Conservation (phyloP, 2,113 vertebrate genomes). For the Indri indri region DNA sequence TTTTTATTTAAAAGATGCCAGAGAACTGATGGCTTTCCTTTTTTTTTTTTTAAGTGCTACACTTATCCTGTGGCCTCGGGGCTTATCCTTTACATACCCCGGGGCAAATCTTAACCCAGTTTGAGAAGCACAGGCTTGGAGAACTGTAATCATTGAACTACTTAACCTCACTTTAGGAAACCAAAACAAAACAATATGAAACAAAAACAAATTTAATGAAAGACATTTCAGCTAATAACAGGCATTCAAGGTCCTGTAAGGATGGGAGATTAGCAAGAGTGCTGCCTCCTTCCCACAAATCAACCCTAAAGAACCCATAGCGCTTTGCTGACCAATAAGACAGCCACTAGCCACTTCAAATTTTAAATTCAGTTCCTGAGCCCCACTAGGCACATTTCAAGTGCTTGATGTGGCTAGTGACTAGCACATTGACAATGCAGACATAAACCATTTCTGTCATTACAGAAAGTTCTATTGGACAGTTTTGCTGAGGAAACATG, state of each 20-base stretch:
- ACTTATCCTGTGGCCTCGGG: not conserved
- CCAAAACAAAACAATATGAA: not conserved
- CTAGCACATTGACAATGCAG: not conserved
- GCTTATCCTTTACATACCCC: not conserved
- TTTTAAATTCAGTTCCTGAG: not conserved
- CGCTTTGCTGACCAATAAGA: not conserved
- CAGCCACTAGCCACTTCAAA: not conserved
- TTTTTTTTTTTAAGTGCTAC: not conserved
- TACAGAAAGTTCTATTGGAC: not conserved
- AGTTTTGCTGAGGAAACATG: not conserved
- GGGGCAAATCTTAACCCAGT: not conserved
- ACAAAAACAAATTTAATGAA: not conserved
- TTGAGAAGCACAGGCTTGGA: not conserved
- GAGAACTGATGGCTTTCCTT: not conserved
- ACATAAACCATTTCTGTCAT: not conserved
- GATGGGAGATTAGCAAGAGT: not conserved
- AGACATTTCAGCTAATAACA: not conserved
- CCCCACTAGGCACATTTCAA: not conserved
- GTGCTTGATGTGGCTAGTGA: not conserved
- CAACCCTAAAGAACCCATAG: not conserved
- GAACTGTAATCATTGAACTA: not conserved
- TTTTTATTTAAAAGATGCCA: not conserved
- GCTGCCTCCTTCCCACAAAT: not conserved
- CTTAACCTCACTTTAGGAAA: not conserved
- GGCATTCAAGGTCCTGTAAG: not conserved